Evolutionary conservation across 2,888 invertebrate species (phyloP).

Genomic region (Lycocerus yunnanus): DNA sequence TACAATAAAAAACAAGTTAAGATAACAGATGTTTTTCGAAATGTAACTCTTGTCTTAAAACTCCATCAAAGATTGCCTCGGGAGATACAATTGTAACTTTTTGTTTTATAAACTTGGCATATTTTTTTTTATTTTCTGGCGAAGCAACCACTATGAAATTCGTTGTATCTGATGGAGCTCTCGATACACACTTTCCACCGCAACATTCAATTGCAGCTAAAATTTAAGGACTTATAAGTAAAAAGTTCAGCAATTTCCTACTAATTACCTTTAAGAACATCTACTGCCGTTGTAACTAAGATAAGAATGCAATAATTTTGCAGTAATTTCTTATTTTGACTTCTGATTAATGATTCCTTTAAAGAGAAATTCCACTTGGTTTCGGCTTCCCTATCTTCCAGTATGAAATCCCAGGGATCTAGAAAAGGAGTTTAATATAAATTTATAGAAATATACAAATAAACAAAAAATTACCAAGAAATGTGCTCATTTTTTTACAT

Average conservation of each 20-base stretch:
- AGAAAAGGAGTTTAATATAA: slow-evolving; percentile 30
- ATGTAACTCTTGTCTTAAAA: slow-evolving; percentile 47
- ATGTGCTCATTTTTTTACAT: slow-evolving; percentile 45
- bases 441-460: background rate
- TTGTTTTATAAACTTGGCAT: slow-evolving; percentile 45
- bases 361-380: slow-evolving; percentile 58
- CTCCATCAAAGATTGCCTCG: slow-evolving; percentile 53
- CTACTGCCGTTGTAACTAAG: slow-evolving; percentile 42
- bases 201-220: slow-evolving; percentile 50
- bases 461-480: slow-evolving; percentile 44
- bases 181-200: slow-evolving; percentile 51
- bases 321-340: slow-evolving; percentile 42
- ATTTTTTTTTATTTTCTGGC: slow-evolving; percentile 46
- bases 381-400: slow-evolving; percentile 59
- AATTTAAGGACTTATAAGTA: slow-evolving; percentile 3
- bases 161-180: slow-evolving; percentile 37
- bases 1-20: background rate
- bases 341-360: slow-evolving; percentile 46
- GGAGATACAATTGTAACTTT: slow-evolving; percentile 46
- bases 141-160: slow-evolving; percentile 46
- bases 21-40: slow-evolving; percentile 16
- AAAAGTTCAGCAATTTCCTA: background rate
- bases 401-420: slow-evolving; percentile 64
- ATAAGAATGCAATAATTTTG: slow-evolving; percentile 43
- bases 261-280: slow-evolving; percentile 50